Conservation (phyloP, 2,888 invertebrate genomes). For the Allacma fusca region DNA sequence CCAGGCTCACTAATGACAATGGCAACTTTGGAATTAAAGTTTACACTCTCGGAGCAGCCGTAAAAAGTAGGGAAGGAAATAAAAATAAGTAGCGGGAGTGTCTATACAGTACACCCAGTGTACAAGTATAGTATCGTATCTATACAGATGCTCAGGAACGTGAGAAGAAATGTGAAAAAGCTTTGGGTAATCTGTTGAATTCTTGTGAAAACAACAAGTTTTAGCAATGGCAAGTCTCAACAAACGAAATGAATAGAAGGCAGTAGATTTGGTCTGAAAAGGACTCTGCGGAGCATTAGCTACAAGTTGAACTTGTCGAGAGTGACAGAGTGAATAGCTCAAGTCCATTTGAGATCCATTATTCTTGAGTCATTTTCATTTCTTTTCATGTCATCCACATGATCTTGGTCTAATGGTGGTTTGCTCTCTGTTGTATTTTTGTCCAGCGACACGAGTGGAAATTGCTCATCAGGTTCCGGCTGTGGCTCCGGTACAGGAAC, state of each 20-base stretch:
- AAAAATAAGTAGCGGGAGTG: conserved; percentile 14
- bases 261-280: not conserved
- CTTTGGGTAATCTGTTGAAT: conserved; percentile 32
- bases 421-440: conserved; percentile 5
- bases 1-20: conserved; percentile 14
- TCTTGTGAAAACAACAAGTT: conserved; percentile 29
- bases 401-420: conserved; percentile 31
- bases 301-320: conserved; percentile 24
- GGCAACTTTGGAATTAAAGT: conserved; percentile 12
- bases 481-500: conserved; percentile 58
- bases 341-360: conserved; percentile 34
- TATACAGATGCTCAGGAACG: not conserved
- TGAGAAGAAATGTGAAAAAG: conserved; percentile 30
- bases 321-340: conserved; percentile 30
- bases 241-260: not conserved
- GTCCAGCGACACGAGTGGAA: conserved; percentile 54
- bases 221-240: not conserved
- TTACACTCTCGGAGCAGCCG: not conserved
- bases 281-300: conserved; percentile 15
- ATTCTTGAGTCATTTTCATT: conserved; percentile 38
- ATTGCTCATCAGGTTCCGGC: conserved; percentile 58
- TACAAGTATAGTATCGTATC: not conserved
- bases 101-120: not conserved
- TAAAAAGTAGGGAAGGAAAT: conserved; percentile 10
- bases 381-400: conserved; percentile 32